Evolutionary conservation across 2,113 vertebrate genomes (phyloP), one percentile per base, ranked within the genome.

Genomic region (Triplophysa siluroides): DNA sequence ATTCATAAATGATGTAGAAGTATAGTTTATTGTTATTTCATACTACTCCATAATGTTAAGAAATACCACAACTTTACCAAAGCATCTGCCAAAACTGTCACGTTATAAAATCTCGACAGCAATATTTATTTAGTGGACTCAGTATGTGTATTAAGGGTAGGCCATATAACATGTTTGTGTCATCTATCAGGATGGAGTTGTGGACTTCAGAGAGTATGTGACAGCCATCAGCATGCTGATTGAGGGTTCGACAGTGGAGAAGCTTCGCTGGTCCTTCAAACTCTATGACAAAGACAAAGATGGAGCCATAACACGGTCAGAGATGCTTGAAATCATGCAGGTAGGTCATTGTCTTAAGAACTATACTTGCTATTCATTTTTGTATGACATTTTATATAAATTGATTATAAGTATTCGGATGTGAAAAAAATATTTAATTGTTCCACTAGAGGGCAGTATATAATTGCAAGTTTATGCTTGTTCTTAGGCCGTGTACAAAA

Each of bases 311-410:
- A 84, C 84, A n/a, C 87, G 74, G 9, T 78, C 86, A 2, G 92
- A 93, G 83, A 92, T 88, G 91, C 84, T 88, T 41, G 88, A 91
- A 14, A 92, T 92, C 71, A 90, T 90, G 89, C 88, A 94, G 90
- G 88, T 92, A 45, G 4, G 54, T 65, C 1, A n/a, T 4, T 10
- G 33, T 33, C 1, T 7, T 72, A 1, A 0, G 33, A 7, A 38
- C 33, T 7, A 19, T 69, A 18, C 66, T 24, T 69, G n/a, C n/a
- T 4, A 14, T 14, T 47, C 43, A 45, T 45, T 45, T 11, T 45
- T 45, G 29, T 33, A 33, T 33, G 29, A 33, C 5, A 33, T 33
- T 33, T 33, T 33, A 33, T 33, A 33, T 33, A 33, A 6, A 33
- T 33, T 5, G 0, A 33, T 6, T 4, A 33, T 6, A 33, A 33